phyloP scores from a whole-genome alignment of 2,797 vertebrate genomes.

The Xiphophorus birchmanni region DNA sequence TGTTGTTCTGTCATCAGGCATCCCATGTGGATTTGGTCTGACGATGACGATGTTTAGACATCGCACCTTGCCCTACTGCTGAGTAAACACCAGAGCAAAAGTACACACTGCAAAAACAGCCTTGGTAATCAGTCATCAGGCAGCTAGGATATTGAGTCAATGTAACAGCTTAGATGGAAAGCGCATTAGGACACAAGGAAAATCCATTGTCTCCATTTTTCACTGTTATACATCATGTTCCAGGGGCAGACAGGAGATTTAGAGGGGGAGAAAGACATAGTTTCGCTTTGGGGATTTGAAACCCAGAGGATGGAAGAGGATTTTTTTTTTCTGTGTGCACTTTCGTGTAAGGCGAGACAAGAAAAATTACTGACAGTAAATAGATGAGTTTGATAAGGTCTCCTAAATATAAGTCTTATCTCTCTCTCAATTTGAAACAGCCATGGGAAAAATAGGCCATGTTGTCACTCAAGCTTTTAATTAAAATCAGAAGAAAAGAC shows the following conservation, averaged over 20 bases:
- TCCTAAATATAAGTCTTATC: constrained; percentile 79
- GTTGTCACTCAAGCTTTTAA: constrained; percentile 79
- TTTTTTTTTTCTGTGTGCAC: constrained; percentile 53
- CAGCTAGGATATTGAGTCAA: constrained; percentile 49
- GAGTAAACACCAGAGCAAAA: constrained; percentile 39
- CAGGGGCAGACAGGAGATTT: constrained; percentile 27
- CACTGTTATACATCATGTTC: constrained; percentile 38
- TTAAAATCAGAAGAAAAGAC: constrained; percentile 68
- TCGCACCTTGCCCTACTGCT: constrained; percentile 43
- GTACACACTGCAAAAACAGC: constrained; percentile 39
- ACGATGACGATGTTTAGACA: constrained; percentile 61
- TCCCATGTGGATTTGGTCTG: constrained; percentile 44
- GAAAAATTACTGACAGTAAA: constrained; percentile 76
- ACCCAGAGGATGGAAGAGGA: constrained; percentile 51
- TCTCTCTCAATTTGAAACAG: constrained; percentile 73
- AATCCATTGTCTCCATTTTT: constrained; percentile 60
- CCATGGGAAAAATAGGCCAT: constrained; percentile 72
- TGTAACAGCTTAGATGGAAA: constrained; percentile 55
- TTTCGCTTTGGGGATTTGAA: constrained; percentile 63
- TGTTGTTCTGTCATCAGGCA: constrained; percentile 61
- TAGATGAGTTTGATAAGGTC: constrained; percentile 75
- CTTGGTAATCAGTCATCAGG: constrained; percentile 51
- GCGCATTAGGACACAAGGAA: constrained; percentile 44
- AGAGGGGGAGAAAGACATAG: constrained; percentile 23
- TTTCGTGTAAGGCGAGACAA: constrained; percentile 58